Evolutionary conservation across 2,113 vertebrate species (phyloP), one percentile per base, ranked within the genome.

Genomic region (Grus americana): DNA sequence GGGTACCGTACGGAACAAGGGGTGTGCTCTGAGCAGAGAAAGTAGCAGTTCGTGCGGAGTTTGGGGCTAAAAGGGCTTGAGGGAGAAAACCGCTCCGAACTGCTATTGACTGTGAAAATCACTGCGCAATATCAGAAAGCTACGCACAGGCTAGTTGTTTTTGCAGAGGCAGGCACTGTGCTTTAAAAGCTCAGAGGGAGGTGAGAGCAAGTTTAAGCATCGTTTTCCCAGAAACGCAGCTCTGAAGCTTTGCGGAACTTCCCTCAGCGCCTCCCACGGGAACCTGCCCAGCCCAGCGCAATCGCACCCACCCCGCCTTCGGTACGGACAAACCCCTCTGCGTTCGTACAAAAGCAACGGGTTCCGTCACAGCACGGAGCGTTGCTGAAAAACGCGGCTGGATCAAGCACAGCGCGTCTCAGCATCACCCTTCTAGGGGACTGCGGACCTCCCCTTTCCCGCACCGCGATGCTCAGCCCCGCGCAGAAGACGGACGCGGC

Each of bases 101-200:
- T 38, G 59, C 55, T 92, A 19, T 6, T 52, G 80, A 72, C 70
- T 76, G 86, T 17, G 65, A 86, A 96, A 95, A 86, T 80, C 49
- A 17, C 57, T 0, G 5, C 5, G 65, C 27, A 2, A 57, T 47
- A 79, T 50, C 32, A 63, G 89, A 70, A 87, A 87, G 66, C 80
- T 67, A 47, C 3, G 2, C 40, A 71, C 46, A 2, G 13, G 76
- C 59, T 1, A 11, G 42, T 4, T 70, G 78, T 5, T 92, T 94
- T 68, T 79, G 68, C 76, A 84, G 86, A 88, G 63, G 67, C 92
- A 93, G 79, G 85, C 67, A 68, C 30, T 29, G 2, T 5, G 83
- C 70, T 91, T 82, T 52, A 11, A 81, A 94, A 94, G 92, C 82
- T 92, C 86, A 83, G 63, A 66, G 72, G 27, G 71, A 63, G 88